phyloP scores from a whole-genome alignment of 2,797 vertebrate genomes.

The Cottoperca gobio region DNA sequence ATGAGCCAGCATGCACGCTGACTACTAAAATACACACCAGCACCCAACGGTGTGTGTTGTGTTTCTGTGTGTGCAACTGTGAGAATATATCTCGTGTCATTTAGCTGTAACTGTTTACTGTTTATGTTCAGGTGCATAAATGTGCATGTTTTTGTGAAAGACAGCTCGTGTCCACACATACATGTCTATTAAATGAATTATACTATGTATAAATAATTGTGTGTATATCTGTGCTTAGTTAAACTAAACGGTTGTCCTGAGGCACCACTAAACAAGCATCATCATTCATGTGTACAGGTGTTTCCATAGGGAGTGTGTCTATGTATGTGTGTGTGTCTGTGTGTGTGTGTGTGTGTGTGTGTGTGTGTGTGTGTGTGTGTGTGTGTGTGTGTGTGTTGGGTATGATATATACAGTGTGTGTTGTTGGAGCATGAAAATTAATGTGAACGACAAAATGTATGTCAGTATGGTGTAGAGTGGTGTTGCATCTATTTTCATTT shows the following conservation, averaged over 20 bases:
- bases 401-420: slow-evolving; percentile 8
- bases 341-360: too few species aligned
- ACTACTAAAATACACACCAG: slow-evolving; percentile 65
- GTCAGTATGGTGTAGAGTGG: slow-evolving; percentile 13
- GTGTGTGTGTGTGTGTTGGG: slow-evolving; percentile 10
- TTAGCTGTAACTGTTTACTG: background rate
- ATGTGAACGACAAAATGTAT: slow-evolving; percentile 58
- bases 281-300: slow-evolving; percentile 39
- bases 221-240: slow-evolving; percentile 25
- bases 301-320: slow-evolving; percentile 29
- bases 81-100: background rate
- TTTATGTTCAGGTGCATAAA: background rate
- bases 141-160: slow-evolving; percentile 2
- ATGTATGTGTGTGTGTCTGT: background rate
- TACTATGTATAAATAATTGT: background rate
- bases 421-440: slow-evolving; percentile 53
- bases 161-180: background rate
- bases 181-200: slow-evolving; percentile 1
- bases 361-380: too few species aligned
- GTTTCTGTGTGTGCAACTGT: background rate
- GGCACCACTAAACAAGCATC: slow-evolving; percentile 48
- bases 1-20: slow-evolving; percentile 71
- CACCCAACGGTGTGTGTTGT: background rate
- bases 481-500: slow-evolving; percentile 47
- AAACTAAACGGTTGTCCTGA: slow-evolving; percentile 37